Conservation (phyloP, 2,888 invertebrate genomes). For the Lochmaea capreae region DNA sequence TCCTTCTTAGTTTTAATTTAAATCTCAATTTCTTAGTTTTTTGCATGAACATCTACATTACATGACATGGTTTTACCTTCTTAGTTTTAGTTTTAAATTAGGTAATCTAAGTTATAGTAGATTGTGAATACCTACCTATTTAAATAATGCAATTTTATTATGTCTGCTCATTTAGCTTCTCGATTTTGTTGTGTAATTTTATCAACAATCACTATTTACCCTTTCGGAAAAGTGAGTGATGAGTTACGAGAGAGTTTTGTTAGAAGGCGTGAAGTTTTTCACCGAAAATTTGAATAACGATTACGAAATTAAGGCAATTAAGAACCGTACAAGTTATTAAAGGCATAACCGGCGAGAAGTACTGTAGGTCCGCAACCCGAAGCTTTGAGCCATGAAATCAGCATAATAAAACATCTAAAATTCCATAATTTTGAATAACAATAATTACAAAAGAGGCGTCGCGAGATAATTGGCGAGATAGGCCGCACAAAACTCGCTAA, state of each 20-base stretch:
- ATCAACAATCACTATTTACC: constrained; percentile 42
- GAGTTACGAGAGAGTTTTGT: constrained; percentile 39
- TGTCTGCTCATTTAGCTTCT: constrained; percentile 17
- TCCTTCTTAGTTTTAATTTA: too few relatives aligned
- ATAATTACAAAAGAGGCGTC: constrained; percentile 66
- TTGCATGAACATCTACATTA: too few relatives aligned
- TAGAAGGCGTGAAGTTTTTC: constrained; percentile 49
- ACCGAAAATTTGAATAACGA: constrained; percentile 54
- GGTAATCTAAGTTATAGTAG: too few relatives aligned
- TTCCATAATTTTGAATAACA: constrained; percentile 67
- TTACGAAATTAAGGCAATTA: constrained; percentile 57
- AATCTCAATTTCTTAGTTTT: too few relatives aligned
- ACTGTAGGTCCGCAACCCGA: constrained; percentile 57
- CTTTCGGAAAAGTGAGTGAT: constrained; percentile 31
- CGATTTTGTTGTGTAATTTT: constrained; percentile 23
- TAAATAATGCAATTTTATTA: constrained; percentile 1
- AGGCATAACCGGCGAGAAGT: constrained; percentile 55
- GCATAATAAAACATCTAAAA: constrained; percentile 66
- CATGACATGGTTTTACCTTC: too few relatives aligned
- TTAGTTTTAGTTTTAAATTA: too few relatives aligned
- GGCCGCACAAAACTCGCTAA: constrained; percentile 66
- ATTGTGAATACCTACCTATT: not conserved
- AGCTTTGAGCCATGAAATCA: constrained; percentile 63
- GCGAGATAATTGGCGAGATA: constrained; percentile 66
- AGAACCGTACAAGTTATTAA: constrained; percentile 52